phyloP scores from a whole-genome alignment of 1,140 invertebrate genomes.

The Coenobita brevimanus region DNA sequence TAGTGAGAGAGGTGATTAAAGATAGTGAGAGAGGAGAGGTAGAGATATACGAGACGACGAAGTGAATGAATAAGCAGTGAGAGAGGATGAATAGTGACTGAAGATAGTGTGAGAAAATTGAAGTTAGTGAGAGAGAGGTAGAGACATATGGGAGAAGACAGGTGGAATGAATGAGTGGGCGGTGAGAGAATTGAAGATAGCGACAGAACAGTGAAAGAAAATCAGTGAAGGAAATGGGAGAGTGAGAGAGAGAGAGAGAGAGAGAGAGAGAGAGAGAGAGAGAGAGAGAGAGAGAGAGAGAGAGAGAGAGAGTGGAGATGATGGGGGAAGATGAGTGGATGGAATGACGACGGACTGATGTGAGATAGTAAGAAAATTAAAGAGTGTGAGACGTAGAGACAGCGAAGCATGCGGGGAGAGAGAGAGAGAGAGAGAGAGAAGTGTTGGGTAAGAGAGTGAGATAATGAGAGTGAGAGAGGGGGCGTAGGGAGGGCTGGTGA shows the following conservation, averaged over 20 bases:
- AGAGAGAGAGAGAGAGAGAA: background rate
- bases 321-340: background rate
- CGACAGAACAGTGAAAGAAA: background rate
- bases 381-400: constrained; percentile 25
- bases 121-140: too few species aligned
- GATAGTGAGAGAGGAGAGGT: too few species aligned
- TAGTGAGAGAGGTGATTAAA: too few species aligned
- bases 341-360: background rate
- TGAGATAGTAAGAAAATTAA: background rate
- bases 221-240: background rate
- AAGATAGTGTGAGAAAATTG: too few species aligned
- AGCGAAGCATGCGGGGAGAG: background rate
- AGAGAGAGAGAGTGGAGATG: background rate
- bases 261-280: constrained; percentile 13
- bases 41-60: too few species aligned
- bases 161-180: too few species aligned
- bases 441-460: background rate
- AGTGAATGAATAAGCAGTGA: too few species aligned
- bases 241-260: constrained; percentile 8
- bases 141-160: too few species aligned
- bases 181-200: too few species aligned
- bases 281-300: background rate
- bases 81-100: too few species aligned
- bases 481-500: background rate
- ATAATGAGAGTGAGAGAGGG: background rate